Evolutionary conservation across 2,797 vertebrate genomes (phyloP), one percentile per base, ranked within the genome.

Genomic region (Neosalanx taihuensis): DNA sequence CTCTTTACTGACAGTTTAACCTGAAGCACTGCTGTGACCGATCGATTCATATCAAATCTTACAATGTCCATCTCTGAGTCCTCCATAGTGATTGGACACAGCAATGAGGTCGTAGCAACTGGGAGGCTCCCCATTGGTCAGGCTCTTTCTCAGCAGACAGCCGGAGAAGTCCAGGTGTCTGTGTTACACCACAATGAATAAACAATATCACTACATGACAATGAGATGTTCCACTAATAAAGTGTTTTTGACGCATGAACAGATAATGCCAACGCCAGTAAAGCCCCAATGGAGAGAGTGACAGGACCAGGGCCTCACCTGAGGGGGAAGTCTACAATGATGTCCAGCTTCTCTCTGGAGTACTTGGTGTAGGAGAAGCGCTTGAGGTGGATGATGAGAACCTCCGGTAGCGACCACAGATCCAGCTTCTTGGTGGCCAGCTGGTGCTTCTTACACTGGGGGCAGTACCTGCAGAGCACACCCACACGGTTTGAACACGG

Each of bases 381-480:
- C 88, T 96, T 96, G 56, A 96, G 91, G 86, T 96, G 95, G 77
- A 96, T 95, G 77, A 95, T 95, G 7, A 96, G 93, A 5, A 94
- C 93, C 87, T 95, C 94, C 0, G 95, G 95, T 72, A 97, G 88
- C 66, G 91, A 94, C 94, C 95, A 96, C 23, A 97, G 92, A 81
- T 96, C 95, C 85, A 96, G 81, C 81, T 97, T 95, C 93, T 96
- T 97, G 1, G 95, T 96, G 79, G 95, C 95, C 81, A 94, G 85
- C 81, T 95, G 95, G 84, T 96, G 94, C 75, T 90, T 93, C 84
- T 95, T 95, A 85, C 95, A 96, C 63, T 90, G 88, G 0, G 95
- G 95, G 72, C 95, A 96, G 88, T 94, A 95, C 95, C 95, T 96
- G 76, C 1, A 70, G 6, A 12, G 72, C 58, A 75, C 51, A 23